These are phyloP conservation scores for Lampropteryx suffumata DNA, from an alignment of 2,888 invertebrate species.

Conservation along the genomic window DNA sequence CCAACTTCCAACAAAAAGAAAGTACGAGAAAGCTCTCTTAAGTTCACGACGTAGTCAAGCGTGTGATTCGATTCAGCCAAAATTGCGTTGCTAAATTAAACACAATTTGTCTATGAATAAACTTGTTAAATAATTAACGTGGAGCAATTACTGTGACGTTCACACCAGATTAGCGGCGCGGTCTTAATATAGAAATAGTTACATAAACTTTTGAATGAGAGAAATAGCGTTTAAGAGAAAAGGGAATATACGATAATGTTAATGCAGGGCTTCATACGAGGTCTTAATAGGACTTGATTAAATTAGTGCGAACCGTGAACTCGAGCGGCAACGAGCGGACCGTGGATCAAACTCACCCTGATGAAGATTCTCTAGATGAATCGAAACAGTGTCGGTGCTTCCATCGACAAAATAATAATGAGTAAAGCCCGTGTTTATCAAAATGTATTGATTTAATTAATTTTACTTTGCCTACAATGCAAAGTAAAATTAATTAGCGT, in stretches of 20 bases:
- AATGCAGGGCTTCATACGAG: neutral
- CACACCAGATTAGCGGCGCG: slow-evolving; percentile 1
- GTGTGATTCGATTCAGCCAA: slow-evolving; percentile 1
- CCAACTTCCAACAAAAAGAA: neutral
- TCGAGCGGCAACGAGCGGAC: too few relatives aligned
- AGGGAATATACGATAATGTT: neutral
- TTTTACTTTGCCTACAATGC: too few relatives aligned
- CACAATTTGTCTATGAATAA: slow-evolving; percentile 26
- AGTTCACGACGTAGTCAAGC: neutral
- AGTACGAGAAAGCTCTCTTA: neutral
- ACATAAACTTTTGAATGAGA: neutral
- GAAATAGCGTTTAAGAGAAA: neutral
- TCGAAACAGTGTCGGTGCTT: too few relatives aligned
- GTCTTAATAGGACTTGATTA: neutral
- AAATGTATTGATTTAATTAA: too few relatives aligned
- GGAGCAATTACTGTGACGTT: slow-evolving; percentile 10
- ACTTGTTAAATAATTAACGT: slow-evolving; percentile 25
- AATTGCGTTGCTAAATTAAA: slow-evolving; percentile 14
- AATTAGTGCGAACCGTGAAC: too few relatives aligned
- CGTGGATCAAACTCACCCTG: too few relatives aligned
- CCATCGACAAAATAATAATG: too few relatives aligned
- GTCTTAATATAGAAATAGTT: slow-evolving; percentile 3
- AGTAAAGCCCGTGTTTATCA: too few relatives aligned
- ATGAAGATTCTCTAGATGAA: too few relatives aligned
- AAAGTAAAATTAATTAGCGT: too few relatives aligned